Percentiles rank a stretch among this genome's conserved stretches.
These are phyloP conservation scores for Thermophis baileyi DNA, from an alignment of 2,113 vertebrate species.

Conservation along the genomic window DNA sequence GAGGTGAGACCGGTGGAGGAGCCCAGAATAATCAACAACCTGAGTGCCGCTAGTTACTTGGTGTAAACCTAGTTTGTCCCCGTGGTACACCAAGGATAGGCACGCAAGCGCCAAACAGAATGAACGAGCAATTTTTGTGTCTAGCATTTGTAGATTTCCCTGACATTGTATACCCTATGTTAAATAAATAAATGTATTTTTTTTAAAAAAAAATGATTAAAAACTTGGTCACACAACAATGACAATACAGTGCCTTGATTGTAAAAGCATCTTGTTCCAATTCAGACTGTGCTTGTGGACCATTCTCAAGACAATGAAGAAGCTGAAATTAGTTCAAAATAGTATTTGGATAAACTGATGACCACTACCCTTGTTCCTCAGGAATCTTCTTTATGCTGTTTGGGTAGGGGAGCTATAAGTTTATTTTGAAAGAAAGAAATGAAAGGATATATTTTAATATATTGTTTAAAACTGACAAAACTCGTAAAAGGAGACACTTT, in stretches of 20 bases:
- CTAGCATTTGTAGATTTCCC: too few relatives aligned
- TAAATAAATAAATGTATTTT: neutral
- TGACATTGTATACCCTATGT: neutral
- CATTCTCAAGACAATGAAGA: neutral
- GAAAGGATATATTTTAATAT: neutral
- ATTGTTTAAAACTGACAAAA: conserved; percentile 46
- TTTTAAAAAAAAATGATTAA: too few relatives aligned
- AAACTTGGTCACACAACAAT: neutral
- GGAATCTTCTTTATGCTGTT: neutral
- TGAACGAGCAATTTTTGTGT: too few relatives aligned
- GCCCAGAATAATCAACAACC: too few relatives aligned
- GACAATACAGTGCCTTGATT: neutral
- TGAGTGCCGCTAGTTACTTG: too few relatives aligned
- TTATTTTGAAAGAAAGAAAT: neutral
- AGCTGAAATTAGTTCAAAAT: neutral
- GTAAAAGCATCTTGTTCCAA: too few relatives aligned
- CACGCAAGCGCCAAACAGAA: too few relatives aligned
- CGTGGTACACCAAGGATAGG: too few relatives aligned
- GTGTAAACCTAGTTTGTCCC: too few relatives aligned
- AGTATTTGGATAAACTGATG: neutral
- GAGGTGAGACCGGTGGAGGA: too few relatives aligned
- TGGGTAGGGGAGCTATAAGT: neutral
- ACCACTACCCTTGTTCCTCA: neutral
- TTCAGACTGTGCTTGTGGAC: neutral
- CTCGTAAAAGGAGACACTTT: conserved; percentile 47